Evolutionary conservation across 2,113 vertebrate species (phyloP), one percentile per base, ranked within the genome.

Genomic region (Nycticryphes semicollaris): DNA sequence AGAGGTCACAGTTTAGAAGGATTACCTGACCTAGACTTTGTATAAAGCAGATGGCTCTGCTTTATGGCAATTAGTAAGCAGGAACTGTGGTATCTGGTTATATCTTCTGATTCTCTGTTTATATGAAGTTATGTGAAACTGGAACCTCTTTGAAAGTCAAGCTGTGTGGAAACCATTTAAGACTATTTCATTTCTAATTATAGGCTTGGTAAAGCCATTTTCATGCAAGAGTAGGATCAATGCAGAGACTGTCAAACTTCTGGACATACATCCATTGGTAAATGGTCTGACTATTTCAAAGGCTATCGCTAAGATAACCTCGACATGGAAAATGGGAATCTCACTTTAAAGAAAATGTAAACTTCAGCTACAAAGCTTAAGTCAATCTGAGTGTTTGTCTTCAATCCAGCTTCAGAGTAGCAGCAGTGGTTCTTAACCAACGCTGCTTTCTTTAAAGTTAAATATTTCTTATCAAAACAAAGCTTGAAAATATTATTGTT

Each of bases 151-250:
- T 97, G 97, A 98, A 98, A 98, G 85, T 62, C 94, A 97, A 94
- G 87, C 91, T 79, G 35, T 88, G 96, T 96, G 96, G 97, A 98
- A 98, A 94, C 90, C 90, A 96, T 97, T 98, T 98, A 92, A 97
- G 96, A 96, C 94, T 96, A 97, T 98, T 98, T 98, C 97, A 97
- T 97, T 97, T 98, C 96, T 97, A 98, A 98, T 98, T 97, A 98
- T 59, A 98, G 97, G 92, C 96, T 95, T 96, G 94, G 96, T 94
- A 97, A 91, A 97, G 95, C 82, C 89, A 74, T 97, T 98, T 97
- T 97, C 96, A 96, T 96, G 94, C 90, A 97, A 96, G 80, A 87
- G 93, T 45, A 83, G 79, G 92, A 95, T 94, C 95, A 94, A 79
- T 94, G 91, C 84, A 87, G 90, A 88, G 72, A 67, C 54, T 96